Conservation (phyloP, 2,113 vertebrate genomes). For the Halichoerus grypus region DNA sequence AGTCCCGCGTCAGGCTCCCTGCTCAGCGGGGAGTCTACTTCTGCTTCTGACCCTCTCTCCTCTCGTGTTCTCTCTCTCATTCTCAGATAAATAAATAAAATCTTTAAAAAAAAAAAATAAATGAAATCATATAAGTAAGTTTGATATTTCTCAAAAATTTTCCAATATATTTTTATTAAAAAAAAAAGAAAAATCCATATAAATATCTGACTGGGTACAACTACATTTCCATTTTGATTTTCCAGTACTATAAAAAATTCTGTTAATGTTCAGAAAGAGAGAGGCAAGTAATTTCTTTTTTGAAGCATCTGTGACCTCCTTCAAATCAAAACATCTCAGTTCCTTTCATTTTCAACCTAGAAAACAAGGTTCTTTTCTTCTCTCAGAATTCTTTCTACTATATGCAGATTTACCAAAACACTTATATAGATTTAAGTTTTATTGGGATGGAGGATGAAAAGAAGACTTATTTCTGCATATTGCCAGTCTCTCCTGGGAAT, state of each 20-base stretch:
- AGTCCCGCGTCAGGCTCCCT: no score
- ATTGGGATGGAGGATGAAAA: background rate
- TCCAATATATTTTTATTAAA: background rate
- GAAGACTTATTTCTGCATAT: constrained; percentile 14
- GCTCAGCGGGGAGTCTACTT: no score
- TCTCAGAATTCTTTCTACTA: constrained; percentile 22
- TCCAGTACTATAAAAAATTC: constrained; percentile 44
- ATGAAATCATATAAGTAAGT: constrained; percentile 31
- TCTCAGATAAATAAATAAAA: no score
- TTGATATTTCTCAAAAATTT: background rate
- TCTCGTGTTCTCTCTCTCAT: no score
- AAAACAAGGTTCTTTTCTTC: constrained; percentile 33
- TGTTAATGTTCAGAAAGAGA: constrained; percentile 41
- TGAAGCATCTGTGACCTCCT: background rate
- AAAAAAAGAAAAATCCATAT: constrained; percentile 7
- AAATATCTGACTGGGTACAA: background rate
- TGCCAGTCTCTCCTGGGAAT: background rate
- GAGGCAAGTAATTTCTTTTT: background rate
- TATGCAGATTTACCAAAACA: background rate
- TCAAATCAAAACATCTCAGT: background rate
- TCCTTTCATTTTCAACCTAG: background rate
- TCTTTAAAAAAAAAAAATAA: background rate
- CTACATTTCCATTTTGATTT: constrained; percentile 27
- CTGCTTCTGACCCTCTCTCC: no score
- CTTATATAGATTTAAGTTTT: background rate